Evolutionary conservation across 2,888 invertebrate species (phyloP), one percentile per base, ranked within the genome.

Genomic region (Papilio demoleus): DNA sequence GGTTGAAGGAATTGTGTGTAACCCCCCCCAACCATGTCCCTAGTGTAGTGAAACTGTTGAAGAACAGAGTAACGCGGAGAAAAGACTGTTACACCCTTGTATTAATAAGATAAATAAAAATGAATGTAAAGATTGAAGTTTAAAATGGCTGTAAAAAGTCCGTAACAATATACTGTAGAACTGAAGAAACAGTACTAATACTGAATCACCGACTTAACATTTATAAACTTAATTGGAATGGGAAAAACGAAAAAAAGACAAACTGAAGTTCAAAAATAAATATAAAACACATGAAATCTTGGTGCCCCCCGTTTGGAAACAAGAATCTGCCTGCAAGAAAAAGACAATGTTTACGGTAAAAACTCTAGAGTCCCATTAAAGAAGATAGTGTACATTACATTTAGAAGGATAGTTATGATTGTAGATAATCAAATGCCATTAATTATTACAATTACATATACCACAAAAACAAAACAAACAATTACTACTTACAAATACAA

Each of bases 21-120:
- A 84, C n/a, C n/a, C n/a, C n/a, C n/a, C n/a, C n/a, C 85, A 72
- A 85, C 86, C 77, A 84, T 83, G 81, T n/a, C n/a, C 81, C 86
- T 90, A 91, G 90, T 85, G 79, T 88, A 90, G 88, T 85, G 84
- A 83, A 78, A 74, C 70, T 72, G 79, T 74, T 76, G 82, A n/a
- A n/a, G n/a, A 87, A 85, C 84, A 86, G 81, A 85, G 84, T 79
- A 87, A 83, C 76, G 80, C 80, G 79, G n/a, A 86, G 76, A 81
- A 82, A 91, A 90, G 90, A 91, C 89, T 91, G 83, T n/a, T 85
- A 82, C 83, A 86, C n/a, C 79, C 85, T 76, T 87, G 88, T 89
- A 89, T 88, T 89, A 88, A 81, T 87, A 88, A 84, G 76, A 79
- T 85, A 82, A 81, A 81, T 77, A 80, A n/a, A n/a, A n/a, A n/a